Conservation (phyloP, 1,140 invertebrate species). For the Ptiloglossa arizonensis region DNA sequence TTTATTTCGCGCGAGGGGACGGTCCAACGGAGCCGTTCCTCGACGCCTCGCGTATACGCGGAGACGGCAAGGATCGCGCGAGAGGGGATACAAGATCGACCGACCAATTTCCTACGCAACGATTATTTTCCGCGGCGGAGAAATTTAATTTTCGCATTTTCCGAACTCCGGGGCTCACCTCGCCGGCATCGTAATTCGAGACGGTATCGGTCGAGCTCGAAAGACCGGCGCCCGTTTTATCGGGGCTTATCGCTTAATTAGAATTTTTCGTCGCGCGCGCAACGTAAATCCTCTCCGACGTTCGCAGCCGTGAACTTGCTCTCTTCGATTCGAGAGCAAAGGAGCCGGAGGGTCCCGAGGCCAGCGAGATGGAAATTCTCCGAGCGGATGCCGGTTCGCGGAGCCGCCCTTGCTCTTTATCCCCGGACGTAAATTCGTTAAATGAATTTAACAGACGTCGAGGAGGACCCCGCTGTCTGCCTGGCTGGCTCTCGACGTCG, state of each 20-base stretch:
- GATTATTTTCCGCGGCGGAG: slow-evolving; percentile 47
- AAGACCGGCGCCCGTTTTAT: background rate
- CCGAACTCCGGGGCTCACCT: background rate
- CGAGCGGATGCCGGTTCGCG: background rate
- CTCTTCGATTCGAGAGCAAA: background rate
- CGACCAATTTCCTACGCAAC: slow-evolving; percentile 58
- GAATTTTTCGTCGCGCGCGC: slow-evolving; percentile 6
- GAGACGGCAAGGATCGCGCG: slow-evolving; percentile 23
- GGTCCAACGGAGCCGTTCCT: slow-evolving; percentile 20
- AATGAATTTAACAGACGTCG: slow-evolving; percentile 36
- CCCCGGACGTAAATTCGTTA: slow-evolving; percentile 15
- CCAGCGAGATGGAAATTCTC: background rate
- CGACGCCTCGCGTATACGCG: background rate
- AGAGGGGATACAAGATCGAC: slow-evolving; percentile 18
- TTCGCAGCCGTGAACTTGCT: background rate
- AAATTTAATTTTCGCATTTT: slow-evolving; percentile 50
- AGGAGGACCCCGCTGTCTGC: background rate
- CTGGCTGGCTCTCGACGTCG: background rate
- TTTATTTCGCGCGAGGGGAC: slow-evolving; percentile 60
- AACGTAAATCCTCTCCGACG: background rate
- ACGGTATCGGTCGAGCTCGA: background rate
- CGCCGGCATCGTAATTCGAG: background rate
- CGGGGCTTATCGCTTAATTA: slow-evolving; percentile 16
- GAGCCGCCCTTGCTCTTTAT: background rate
- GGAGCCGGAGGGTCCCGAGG: background rate